Percentiles rank a stretch among this genome's conserved stretches.
These are phyloP conservation scores for Patagioenas fasciata DNA, from an alignment of 2,113 vertebrate species.

Conservation along the genomic window DNA sequence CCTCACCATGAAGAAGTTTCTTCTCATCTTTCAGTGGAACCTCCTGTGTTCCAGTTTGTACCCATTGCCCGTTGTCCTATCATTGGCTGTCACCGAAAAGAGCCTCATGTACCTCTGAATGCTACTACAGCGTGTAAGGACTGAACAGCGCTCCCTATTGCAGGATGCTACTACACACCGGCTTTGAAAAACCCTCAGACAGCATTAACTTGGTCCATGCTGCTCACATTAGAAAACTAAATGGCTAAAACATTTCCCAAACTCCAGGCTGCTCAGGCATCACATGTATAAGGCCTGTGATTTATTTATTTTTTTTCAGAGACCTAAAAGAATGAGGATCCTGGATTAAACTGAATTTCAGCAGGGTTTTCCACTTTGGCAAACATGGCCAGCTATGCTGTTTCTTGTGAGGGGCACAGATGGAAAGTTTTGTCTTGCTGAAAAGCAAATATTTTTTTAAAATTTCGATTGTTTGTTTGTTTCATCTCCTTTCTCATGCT, in stretches of 20 bases:
- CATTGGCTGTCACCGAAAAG: no score
- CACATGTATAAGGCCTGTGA: neutral
- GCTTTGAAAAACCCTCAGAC: rapidly evolving
- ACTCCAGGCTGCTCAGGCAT: neutral
- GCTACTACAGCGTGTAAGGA: rapidly evolving
- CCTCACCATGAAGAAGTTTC: no score
- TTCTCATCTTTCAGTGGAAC: no score
- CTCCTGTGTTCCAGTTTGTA: no score
- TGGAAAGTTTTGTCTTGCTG: neutral
- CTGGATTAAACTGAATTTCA: neutral
- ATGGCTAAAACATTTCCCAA: neutral
- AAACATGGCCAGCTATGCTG: neutral
- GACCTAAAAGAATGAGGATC: neutral
- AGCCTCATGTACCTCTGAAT: neutral
- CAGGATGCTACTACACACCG: neutral
- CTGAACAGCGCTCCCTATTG: rapidly evolving
- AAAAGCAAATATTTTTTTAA: neutral
- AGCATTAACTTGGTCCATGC: rapidly evolving
- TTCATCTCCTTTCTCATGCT: neutral
- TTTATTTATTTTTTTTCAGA: neutral
- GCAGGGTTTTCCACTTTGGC: neutral
- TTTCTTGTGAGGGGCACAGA: neutral
- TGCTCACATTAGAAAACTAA: rapidly evolving
- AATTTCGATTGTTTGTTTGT: neutral
- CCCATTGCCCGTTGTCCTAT: no score